These are phyloP conservation scores for Lapara coniferarum DNA, from an alignment of 2,888 invertebrate species.

Conservation along the genomic window DNA sequence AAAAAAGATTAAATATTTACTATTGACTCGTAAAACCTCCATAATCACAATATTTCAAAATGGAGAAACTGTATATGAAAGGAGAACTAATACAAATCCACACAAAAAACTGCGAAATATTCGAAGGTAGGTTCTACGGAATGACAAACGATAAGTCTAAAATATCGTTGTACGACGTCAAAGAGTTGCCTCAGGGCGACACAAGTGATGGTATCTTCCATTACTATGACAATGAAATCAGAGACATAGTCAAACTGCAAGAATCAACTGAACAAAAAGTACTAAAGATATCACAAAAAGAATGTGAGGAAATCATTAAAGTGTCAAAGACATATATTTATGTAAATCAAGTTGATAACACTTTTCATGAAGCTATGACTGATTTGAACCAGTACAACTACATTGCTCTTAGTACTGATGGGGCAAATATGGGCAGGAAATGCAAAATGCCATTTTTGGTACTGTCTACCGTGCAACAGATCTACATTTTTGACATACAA, in stretches of 20 bases:
- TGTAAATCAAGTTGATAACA: slow-evolving; percentile 76
- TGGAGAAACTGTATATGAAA: slow-evolving; percentile 77
- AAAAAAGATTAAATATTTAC: slow-evolving; percentile 69
- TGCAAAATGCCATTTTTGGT: slow-evolving; percentile 78
- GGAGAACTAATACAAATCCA: slow-evolving; percentile 78
- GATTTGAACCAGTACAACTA: slow-evolving; percentile 65
- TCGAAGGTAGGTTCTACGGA: slow-evolving; percentile 75
- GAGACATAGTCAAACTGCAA: slow-evolving; percentile 70
- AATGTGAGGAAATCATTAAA: slow-evolving; percentile 71
- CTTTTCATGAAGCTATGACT: slow-evolving; percentile 69
- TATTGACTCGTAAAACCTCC: slow-evolving; percentile 18
- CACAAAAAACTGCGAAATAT: slow-evolving; percentile 70
- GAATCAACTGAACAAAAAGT: slow-evolving; percentile 58
- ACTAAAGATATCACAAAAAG: slow-evolving; percentile 70
- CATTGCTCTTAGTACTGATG: slow-evolving; percentile 72
- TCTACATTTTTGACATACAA: slow-evolving; percentile 79
- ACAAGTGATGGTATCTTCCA: slow-evolving; percentile 67
- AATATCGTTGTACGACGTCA: slow-evolving; percentile 74
- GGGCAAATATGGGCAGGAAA: slow-evolving; percentile 78
- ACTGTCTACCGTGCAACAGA: slow-evolving; percentile 71
- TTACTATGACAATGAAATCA: slow-evolving; percentile 73
- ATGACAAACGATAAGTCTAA: slow-evolving; percentile 74
- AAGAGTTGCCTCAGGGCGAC: slow-evolving; percentile 62
- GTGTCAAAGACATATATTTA: slow-evolving; percentile 71
- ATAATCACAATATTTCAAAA: slow-evolving; percentile 49